A percentile compares a stretch with the other conserved stretches of the same genome.
phyloP scores from a whole-genome alignment of 2,113 vertebrate species.

The Cyprinodon tularosa region DNA sequence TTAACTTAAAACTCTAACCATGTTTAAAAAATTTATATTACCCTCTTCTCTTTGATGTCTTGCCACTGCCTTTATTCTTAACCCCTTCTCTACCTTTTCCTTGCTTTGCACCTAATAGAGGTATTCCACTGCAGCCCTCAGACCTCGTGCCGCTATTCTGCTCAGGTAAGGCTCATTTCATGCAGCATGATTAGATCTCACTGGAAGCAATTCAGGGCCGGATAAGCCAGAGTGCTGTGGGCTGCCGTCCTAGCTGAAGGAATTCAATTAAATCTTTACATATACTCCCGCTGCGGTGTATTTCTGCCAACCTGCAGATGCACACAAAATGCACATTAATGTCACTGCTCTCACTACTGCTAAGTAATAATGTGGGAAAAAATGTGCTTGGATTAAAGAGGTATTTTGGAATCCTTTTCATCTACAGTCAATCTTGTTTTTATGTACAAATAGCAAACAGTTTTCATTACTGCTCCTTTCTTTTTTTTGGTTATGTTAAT shows the following conservation, averaged over 20 bases:
- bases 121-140: slow-evolving; percentile 63
- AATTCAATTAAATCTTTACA: slow-evolving; percentile 75
- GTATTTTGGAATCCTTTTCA: background rate
- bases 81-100: slow-evolving; percentile 42
- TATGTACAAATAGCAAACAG: background rate
- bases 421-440: slow-evolving; percentile 14
- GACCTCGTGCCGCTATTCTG: slow-evolving; percentile 58
- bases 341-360: slow-evolving; percentile 1
- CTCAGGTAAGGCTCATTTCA: slow-evolving; percentile 78
- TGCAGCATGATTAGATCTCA: slow-evolving; percentile 78
- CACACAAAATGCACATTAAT: background rate
- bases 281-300: slow-evolving; percentile 34
- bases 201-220: slow-evolving; percentile 68
- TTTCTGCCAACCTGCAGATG: slow-evolving; percentile 32
- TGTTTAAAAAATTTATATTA: slow-evolving; percentile 7
- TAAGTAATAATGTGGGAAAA: background rate
- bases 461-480: background rate
- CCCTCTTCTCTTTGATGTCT: slow-evolving; percentile 4
- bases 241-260: slow-evolving; percentile 50
- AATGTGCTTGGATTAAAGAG: background rate
- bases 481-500: background rate
- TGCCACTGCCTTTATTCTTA: slow-evolving; percentile 23
- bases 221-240: slow-evolving; percentile 62
- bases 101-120: slow-evolving; percentile 59
- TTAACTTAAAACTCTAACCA: slow-evolving; percentile 1